These are phyloP conservation scores for Amblyraja radiata DNA, from an alignment of 2,797 vertebrate genomes.

Conservation along the genomic window DNA sequence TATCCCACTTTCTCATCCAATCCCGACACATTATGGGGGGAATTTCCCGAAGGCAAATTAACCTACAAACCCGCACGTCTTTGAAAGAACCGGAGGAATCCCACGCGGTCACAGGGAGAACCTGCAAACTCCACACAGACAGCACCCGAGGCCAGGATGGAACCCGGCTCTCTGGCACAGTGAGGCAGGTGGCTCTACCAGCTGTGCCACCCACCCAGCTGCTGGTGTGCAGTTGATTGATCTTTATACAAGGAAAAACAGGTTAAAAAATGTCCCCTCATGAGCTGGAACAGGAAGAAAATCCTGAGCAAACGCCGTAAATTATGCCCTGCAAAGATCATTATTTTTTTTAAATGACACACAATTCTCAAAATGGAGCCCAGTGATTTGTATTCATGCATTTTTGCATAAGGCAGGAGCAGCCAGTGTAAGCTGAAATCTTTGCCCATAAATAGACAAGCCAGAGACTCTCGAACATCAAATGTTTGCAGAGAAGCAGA, in stretches of 20 bases:
- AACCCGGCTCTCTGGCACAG: no score
- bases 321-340: neutral
- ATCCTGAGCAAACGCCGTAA: neutral
- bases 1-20: no score
- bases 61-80: no score
- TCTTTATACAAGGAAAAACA: neutral
- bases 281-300: constrained; percentile 39
- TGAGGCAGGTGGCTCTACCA: no score
- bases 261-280: neutral
- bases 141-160: no score
- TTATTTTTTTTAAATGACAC: neutral
- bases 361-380: neutral
- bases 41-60: no score
- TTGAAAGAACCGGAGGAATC: no score
- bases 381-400: neutral
- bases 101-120: no score
- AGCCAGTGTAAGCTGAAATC: neutral
- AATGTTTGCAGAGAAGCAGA: neutral
- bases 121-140: no score
- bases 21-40: no score
- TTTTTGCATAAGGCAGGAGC: neutral
- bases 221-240: no score
- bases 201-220: no score
- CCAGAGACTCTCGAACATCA: neutral
- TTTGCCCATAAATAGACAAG: neutral